Percentiles rank a stretch among this genome's conserved stretches.
Conservation (phyloP, 1,140 invertebrate species). For the Oncopodura yosiiana region DNA sequence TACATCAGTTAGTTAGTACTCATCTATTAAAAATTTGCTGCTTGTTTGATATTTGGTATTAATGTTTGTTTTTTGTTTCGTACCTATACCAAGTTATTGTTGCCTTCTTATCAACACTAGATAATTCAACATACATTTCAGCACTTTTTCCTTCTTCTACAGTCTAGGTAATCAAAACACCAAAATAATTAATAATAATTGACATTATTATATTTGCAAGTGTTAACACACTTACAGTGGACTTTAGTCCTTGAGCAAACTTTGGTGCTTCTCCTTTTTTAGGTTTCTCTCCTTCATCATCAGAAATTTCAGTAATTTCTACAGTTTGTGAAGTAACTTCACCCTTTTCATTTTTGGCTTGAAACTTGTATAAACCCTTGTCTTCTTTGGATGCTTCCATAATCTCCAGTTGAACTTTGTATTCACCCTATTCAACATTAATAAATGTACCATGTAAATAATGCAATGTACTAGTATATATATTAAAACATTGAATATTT, state of each 20-base stretch:
- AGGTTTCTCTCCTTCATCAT: slow-evolving; percentile 54
- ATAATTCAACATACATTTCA: slow-evolving; percentile 63
- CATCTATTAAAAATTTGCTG: too few species aligned
- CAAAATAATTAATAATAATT: neutral
- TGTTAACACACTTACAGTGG: slow-evolving; percentile 53
- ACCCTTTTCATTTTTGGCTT: slow-evolving; percentile 86
- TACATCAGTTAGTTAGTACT: too few species aligned
- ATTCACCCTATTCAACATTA: slow-evolving; percentile 71
- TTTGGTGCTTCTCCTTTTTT: slow-evolving; percentile 45
- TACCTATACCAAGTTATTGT: slow-evolving; percentile 77
- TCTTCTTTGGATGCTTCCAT: slow-evolving; percentile 63
- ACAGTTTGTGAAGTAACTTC: slow-evolving; percentile 82
- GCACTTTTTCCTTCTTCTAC: slow-evolving; percentile 64
- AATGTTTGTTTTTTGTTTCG: too few species aligned
- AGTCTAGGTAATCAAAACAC: slow-evolving; percentile 46
- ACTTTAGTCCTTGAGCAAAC: slow-evolving; percentile 60
- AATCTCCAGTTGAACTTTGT: slow-evolving; percentile 76
- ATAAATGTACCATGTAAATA: too few species aligned
- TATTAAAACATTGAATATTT: neutral
- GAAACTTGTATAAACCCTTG: slow-evolving; percentile 79
- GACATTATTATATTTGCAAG: neutral
- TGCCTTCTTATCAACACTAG: slow-evolving; percentile 61
- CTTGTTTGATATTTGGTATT: neutral
- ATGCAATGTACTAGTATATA: neutral
- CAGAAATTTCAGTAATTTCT: slow-evolving; percentile 69